Conservation (phyloP, 53 echinoderm and acorn worm species). For the Antedon mediterranea region DNA sequence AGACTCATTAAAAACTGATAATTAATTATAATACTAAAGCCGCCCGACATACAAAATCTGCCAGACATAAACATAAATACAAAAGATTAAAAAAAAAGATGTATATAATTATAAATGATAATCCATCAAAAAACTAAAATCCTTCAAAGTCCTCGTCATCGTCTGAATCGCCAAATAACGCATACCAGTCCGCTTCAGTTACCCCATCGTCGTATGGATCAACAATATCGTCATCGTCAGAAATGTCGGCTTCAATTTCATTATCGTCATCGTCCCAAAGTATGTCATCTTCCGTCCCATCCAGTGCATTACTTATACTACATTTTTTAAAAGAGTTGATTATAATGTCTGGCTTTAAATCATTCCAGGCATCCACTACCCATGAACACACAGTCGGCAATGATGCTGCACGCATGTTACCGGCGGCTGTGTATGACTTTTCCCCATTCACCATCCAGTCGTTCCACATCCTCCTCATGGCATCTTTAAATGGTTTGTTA, state of each 20-base stretch:
- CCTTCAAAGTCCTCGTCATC: no score
- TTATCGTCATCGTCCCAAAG: not conserved
- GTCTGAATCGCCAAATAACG: no score
- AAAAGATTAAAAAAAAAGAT: no score
- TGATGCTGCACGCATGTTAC: slow-evolving; percentile 3
- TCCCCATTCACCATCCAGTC: slow-evolving; percentile 13
- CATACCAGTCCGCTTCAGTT: no score
- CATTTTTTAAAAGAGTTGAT: slow-evolving; percentile 11
- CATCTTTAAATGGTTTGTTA: slow-evolving; percentile 34
- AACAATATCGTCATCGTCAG: not conserved
- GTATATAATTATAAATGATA: no score
- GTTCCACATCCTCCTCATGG: slow-evolving; percentile 1
- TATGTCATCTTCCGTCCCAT: slow-evolving; percentile 17
- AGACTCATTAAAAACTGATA: no score
- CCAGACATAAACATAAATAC: no score
- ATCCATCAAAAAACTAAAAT: no score
- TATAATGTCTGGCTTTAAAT: slow-evolving; percentile 12
- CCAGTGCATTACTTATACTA: slow-evolving; percentile 10
- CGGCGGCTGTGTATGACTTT: not conserved
- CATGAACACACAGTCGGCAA: not conserved
- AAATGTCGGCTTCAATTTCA: not conserved
- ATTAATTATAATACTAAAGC: no score
- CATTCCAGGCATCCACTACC: slow-evolving; percentile 6
- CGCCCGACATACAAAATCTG: no score
- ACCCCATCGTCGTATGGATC: not conserved